A percentile compares a stretch with the other conserved stretches of the same genome.
phyloP scores from a whole-genome alignment of 1,140 invertebrate species.

The Condylostylus longicornis region DNA sequence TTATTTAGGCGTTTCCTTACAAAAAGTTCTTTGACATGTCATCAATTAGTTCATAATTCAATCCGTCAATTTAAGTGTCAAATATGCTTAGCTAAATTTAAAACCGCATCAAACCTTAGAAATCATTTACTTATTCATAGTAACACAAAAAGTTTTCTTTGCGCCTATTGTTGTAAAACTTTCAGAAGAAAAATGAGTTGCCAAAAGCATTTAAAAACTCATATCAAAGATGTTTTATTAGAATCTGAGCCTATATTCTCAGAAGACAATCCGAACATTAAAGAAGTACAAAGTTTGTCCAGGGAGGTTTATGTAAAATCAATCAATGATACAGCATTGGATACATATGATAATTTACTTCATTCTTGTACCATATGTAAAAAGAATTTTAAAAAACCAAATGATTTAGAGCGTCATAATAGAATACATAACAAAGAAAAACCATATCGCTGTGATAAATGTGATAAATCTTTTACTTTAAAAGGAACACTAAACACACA shows the following conservation, averaged over 20 bases:
- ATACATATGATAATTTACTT: no score
- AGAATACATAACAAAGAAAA: slow-evolving; percentile 22
- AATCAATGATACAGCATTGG: no score
- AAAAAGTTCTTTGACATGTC: slow-evolving; percentile 2
- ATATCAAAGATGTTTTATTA: slow-evolving; percentile 6
- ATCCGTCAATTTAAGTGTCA: neutral
- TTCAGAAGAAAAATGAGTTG: slow-evolving; percentile 7
- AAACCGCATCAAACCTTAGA: neutral
- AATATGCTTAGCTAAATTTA: slow-evolving; percentile 2
- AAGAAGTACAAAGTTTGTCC: neutral
- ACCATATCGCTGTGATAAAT: slow-evolving; percentile 19
- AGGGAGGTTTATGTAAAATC: neutral
- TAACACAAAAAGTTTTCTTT: neutral
- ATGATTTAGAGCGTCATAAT: slow-evolving; percentile 14
- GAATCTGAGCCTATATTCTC: neutral
- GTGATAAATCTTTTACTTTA: slow-evolving; percentile 12
- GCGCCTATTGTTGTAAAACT: slow-evolving; percentile 7
- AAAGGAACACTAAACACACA: slow-evolving; percentile 5
- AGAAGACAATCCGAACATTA: neutral
- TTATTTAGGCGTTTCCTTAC: slow-evolving; percentile 1
- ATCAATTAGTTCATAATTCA: slow-evolving; percentile 1
- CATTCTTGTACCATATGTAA: slow-evolving; percentile 7
- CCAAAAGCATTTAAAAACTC: slow-evolving; percentile 6
- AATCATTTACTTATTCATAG: neutral
- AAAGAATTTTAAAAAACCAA: slow-evolving; percentile 4